Evolutionary conservation across 2,888 invertebrate species (phyloP), one percentile per base, ranked within the genome.

Genomic region (Dicroscelio sp.): DNA sequence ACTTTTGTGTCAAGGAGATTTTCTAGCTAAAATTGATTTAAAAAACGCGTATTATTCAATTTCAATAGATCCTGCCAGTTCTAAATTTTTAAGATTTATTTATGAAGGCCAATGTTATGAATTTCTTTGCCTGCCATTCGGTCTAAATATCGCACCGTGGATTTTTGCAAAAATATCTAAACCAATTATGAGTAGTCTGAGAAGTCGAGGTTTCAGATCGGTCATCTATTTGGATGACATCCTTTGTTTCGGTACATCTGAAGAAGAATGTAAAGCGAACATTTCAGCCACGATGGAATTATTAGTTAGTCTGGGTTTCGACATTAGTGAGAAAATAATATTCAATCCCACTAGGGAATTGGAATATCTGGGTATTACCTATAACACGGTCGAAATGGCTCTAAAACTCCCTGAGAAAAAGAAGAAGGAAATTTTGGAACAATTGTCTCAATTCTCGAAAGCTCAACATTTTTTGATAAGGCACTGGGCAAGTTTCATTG

Each of bases 401-500:
- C n/a, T 76, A 2, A 52, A 58, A 58, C 30, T 76, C 1, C 58
- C 73, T 14, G 33, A 75, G 35, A n/a, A 55, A 25, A 89, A 90
- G 33, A 65, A 67, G 65, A 31, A 67, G 6, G 52, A 69, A 60
- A n/a, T 88, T 2, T 20, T 75, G 17, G 10, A 38, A 12, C 25
- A 60, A 14, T 14, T 90, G 25, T 25, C 67, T 17, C 55, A 35
- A 20, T 73, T 17, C 12, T 75, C 67, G 20, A 69, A 23, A 23
- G 31, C 58, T n/a, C 38, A 73, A 20, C n/a, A 58, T 3, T 92
- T 86, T 55, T 82, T 23, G 60, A 91, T 90, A 25, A 35, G 88
- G 14, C 48, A 84, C 8, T 87, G 86, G 27, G 88, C 90, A 10
- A 55, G 83, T 25, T 75, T 90, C 52, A 79, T 92, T 1, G 92